Evolutionary conservation across 2,888 invertebrate species (phyloP).

Genomic region (Endomychus coccineus): DNA sequence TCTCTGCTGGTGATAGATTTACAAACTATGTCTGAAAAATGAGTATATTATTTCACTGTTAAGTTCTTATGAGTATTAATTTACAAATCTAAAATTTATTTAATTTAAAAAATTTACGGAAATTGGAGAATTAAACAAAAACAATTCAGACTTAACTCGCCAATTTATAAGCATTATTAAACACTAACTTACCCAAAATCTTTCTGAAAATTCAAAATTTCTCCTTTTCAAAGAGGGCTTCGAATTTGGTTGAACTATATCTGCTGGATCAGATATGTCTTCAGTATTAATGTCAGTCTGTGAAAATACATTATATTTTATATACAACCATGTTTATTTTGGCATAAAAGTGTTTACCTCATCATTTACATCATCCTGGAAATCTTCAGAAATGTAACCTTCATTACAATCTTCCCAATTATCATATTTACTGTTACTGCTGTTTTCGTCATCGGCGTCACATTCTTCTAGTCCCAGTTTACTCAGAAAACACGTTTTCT

Average conservation of each 20-base stretch:
- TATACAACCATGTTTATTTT: background rate
- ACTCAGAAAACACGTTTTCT: conserved; percentile 30
- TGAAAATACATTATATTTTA: background rate
- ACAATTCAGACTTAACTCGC: background rate
- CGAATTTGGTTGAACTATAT: conserved; percentile 21
- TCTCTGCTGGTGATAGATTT: too few relatives aligned
- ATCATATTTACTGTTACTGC: conserved; percentile 34
- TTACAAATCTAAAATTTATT: too few relatives aligned
- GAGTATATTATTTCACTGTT: too few relatives aligned
- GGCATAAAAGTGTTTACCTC: conserved; percentile 6
- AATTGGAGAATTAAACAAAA: too few relatives aligned
- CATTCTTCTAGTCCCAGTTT: conserved; percentile 38
- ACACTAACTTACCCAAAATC: conserved; percentile 29
- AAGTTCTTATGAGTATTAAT: too few relatives aligned
- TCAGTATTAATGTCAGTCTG: conserved; percentile 1
- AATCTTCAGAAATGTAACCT: conserved; percentile 24
- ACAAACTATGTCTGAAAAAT: too few relatives aligned
- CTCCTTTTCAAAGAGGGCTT: conserved; percentile 29
- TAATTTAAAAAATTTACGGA: too few relatives aligned
- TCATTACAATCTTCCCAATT: conserved; percentile 34
- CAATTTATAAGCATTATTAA: conserved; percentile 2
- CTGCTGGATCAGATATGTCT: background rate
- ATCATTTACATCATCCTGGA: conserved; percentile 4
- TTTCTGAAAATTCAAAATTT: conserved; percentile 26
- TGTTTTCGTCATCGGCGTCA: conserved; percentile 27